Percentiles rank a stretch among this genome's conserved stretches.
These are phyloP conservation scores for Protobothrops mucrosquamatus DNA, from an alignment of 2,113 vertebrate species.

Conservation along the genomic window DNA sequence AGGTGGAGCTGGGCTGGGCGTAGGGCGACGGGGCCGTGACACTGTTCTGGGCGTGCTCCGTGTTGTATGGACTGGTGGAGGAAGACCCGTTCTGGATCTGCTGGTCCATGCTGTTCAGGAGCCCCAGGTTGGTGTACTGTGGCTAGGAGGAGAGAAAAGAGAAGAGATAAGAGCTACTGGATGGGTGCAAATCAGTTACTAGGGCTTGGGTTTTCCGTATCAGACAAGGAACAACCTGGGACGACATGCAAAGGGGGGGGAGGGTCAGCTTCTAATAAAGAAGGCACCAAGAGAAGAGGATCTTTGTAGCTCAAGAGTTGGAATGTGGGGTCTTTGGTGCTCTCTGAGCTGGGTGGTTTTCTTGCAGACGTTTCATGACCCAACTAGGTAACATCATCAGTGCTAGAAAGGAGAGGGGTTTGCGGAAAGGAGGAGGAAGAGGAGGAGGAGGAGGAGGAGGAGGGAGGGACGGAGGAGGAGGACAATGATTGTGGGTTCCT, in stretches of 20 bases:
- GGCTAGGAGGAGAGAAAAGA: conserved; percentile 71
- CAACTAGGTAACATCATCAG: too few relatives aligned
- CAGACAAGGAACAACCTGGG: background rate
- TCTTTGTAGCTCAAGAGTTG: too few relatives aligned
- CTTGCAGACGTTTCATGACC: too few relatives aligned
- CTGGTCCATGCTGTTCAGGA: conserved; percentile 98
- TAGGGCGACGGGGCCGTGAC: conserved; percentile 95
- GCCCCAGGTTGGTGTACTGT: conserved; percentile 97
- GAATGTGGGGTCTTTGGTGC: fast-evolving
- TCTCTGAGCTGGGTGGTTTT: too few relatives aligned
- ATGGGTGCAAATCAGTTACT: background rate
- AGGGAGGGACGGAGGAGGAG: too few relatives aligned
- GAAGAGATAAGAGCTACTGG: background rate
- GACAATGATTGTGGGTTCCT: too few relatives aligned
- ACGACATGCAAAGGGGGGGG: background rate
- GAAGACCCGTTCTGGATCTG: conserved; percentile 96
- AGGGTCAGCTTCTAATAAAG: background rate
- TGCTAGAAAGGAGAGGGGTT: too few relatives aligned
- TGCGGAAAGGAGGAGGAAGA: too few relatives aligned
- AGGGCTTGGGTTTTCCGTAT: fast-evolving
- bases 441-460: too few relatives aligned
- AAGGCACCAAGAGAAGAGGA: background rate
- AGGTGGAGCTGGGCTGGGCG: conserved; percentile 96
- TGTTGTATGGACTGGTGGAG: conserved; percentile 96
- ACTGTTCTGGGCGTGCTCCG: conserved; percentile 91